Conservation (phyloP, 2,888 invertebrate species). For the Hirtodrosophila trivittata region DNA sequence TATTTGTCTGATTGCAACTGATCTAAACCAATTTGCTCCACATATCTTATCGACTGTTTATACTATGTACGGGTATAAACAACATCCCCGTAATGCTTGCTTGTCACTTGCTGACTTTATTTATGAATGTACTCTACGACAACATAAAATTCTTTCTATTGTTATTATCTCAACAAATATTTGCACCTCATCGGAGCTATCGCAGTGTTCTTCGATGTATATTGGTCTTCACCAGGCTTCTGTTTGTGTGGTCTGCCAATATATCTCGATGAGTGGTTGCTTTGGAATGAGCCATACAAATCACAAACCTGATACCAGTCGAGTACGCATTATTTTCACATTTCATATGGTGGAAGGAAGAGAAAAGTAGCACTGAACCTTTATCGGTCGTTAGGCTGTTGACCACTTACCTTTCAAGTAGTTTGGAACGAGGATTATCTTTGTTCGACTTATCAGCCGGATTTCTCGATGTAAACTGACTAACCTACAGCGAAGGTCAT, state of each 20-base stretch:
- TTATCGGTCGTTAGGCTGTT: constrained; percentile 30
- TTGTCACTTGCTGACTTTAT: constrained; percentile 20
- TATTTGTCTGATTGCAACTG: constrained; percentile 13
- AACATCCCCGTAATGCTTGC: constrained; percentile 17
- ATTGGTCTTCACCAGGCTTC: not conserved
- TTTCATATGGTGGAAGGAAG: constrained; percentile 24
- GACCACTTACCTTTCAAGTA: constrained; percentile 10
- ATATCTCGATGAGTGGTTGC: constrained; percentile 6
- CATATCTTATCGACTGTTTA: constrained; percentile 56
- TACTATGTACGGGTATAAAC: constrained; percentile 27
- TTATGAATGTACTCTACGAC: constrained; percentile 23
- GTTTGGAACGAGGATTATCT: constrained; percentile 12
- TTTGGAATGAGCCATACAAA: constrained; percentile 21
- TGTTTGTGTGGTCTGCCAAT: not conserved
- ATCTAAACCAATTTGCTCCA: constrained; percentile 23
- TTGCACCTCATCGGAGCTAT: constrained; percentile 36
- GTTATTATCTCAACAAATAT: constrained; percentile 57
- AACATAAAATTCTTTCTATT: constrained; percentile 18
- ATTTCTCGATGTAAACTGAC: not conserved
- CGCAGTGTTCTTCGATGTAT: not conserved
- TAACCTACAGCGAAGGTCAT: not conserved
- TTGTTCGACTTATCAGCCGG: constrained; percentile 12
- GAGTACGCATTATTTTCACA: constrained; percentile 41
- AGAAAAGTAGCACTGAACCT: constrained; percentile 3
- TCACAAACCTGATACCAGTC: constrained; percentile 39